A percentile compares a stretch with the other conserved stretches of the same genome.
phyloP scores from a whole-genome alignment of 1,140 invertebrate genomes.

The Aphelenchoides fujianensis region DNA sequence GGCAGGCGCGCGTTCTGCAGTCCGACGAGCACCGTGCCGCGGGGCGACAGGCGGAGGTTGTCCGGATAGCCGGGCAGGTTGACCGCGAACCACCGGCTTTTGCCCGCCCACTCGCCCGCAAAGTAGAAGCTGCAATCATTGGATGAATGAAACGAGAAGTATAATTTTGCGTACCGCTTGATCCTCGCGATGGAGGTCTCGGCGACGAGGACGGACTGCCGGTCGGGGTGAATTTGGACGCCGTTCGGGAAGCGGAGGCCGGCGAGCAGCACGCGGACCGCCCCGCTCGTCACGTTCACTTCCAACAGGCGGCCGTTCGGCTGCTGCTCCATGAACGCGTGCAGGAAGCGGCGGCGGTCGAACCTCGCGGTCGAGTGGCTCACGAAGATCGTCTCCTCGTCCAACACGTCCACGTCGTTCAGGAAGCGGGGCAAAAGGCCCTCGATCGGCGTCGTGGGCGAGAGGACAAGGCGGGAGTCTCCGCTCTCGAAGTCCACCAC shows the following conservation, averaged over 20 bases:
- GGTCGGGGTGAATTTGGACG: constrained; percentile 42
- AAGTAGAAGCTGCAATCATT: constrained; percentile 37
- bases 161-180: not conserved
- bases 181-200: constrained; percentile 10
- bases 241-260: constrained; percentile 38
- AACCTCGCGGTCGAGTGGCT: constrained; percentile 57
- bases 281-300: constrained; percentile 36
- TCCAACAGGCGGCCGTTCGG: constrained; percentile 29
- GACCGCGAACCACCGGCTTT: constrained; percentile 53
- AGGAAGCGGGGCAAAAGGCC: constrained; percentile 31
- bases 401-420: constrained; percentile 45
- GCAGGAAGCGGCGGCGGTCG: constrained; percentile 62
- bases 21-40: not conserved
- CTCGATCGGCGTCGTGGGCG: too few species aligned
- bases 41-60: constrained; percentile 59
- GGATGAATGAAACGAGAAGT: not conserved
- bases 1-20: not conserved
- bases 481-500: too few species aligned
- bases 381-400: constrained; percentile 47
- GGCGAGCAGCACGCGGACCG: constrained; percentile 24
- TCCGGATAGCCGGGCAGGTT: constrained; percentile 63
- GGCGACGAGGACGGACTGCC: constrained; percentile 17
- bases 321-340: constrained; percentile 60
- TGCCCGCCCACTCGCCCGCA: constrained; percentile 44
- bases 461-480: too few species aligned